These are phyloP conservation scores for Petrocephalus sullivani DNA, from an alignment of 2,797 vertebrate species.

Conservation along the genomic window DNA sequence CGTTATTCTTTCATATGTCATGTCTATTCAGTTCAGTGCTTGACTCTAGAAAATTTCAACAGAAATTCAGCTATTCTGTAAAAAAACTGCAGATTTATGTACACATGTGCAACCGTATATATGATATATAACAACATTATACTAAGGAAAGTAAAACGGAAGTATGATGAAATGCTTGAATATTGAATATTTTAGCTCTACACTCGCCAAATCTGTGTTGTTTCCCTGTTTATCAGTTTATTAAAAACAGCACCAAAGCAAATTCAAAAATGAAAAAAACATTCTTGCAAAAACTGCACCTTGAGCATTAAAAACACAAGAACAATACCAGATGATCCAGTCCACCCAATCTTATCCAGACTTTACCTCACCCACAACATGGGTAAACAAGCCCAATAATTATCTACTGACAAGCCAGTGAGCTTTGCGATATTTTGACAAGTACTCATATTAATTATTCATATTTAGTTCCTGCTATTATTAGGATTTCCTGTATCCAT, in stretches of 20 bases:
- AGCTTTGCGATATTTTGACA: background rate
- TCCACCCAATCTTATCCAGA: background rate
- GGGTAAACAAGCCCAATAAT: background rate
- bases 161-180: background rate
- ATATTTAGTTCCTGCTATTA: background rate
- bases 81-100: background rate
- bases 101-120: background rate
- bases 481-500: background rate
- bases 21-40: background rate
- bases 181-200: background rate
- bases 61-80: background rate
- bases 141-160: background rate
- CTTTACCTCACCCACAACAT: background rate
- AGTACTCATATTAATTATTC: slow-evolving; percentile 10
- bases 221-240: background rate
- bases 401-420: background rate
- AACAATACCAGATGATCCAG: background rate
- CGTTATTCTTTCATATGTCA: background rate
- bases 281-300: background rate
- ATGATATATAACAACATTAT: background rate
- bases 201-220: background rate
- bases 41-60: background rate
- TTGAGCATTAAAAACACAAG: background rate
- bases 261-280: background rate
- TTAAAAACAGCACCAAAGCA: background rate